phyloP scores from a whole-genome alignment of 2,888 invertebrate genomes.

The Leucania comma region DNA sequence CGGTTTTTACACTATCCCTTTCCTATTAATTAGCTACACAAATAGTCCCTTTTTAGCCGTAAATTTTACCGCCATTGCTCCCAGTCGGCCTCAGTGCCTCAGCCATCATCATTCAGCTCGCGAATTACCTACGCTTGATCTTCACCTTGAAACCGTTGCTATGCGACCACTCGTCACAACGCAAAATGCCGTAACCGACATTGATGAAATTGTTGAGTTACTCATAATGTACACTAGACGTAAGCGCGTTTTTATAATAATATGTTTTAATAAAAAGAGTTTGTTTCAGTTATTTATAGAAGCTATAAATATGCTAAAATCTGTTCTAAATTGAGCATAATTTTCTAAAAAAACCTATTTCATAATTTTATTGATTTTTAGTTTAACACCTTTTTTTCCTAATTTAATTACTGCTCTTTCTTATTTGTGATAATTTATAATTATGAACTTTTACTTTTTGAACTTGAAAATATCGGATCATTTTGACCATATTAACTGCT shows the following conservation, averaged over 20 bases:
- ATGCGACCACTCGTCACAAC: conserved; percentile 32
- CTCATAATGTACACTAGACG: conserved; percentile 15
- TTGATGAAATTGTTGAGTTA: conserved; percentile 31
- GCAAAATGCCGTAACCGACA: conserved; percentile 39
- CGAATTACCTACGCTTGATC: conserved; percentile 21
- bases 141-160: conserved; percentile 58
- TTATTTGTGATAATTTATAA: too few relatives aligned
- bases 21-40: background rate
- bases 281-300: too few relatives aligned
- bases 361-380: too few relatives aligned
- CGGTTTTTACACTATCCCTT: background rate
- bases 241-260: conserved; percentile 9
- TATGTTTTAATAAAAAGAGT: conserved; percentile 1
- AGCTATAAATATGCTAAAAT: background rate
- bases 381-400: too few relatives aligned
- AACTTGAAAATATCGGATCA: too few relatives aligned
- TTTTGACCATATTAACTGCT: too few relatives aligned
- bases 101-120: conserved; percentile 10
- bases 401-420: too few relatives aligned
- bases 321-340: background rate
- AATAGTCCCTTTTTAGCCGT: background rate
- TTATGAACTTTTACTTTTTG: too few relatives aligned
- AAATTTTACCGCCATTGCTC: conserved; percentile 5
- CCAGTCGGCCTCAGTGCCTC: conserved; percentile 9
- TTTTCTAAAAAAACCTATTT: too few relatives aligned